These are phyloP conservation scores for Nemapogon koenigi DNA, from an alignment of 2,888 invertebrate species.

Conservation along the genomic window DNA sequence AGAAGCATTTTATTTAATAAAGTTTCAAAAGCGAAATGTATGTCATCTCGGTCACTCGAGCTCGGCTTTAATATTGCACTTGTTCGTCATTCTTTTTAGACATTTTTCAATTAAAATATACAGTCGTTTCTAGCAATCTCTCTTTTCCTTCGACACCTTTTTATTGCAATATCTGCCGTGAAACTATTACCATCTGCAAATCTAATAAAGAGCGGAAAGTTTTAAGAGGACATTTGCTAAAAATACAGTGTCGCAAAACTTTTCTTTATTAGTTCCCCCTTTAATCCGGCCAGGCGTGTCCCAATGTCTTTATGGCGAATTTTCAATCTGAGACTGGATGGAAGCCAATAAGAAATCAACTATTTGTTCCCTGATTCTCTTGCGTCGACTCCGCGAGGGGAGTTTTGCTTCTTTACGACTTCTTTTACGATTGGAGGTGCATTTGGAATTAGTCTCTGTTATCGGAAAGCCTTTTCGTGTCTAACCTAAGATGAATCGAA, in stretches of 20 bases:
- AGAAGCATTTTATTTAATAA: no score
- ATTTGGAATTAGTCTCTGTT: constrained; percentile 58
- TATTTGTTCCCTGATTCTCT: constrained; percentile 58
- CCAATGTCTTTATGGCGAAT: constrained; percentile 64
- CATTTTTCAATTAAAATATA: no score
- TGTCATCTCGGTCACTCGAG: no score
- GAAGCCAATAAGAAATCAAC: constrained; percentile 65
- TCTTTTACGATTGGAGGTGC: constrained; percentile 65
- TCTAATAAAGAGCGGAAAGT: constrained; percentile 54
- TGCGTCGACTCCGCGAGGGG: constrained; percentile 56
- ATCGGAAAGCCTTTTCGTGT: constrained; percentile 57
- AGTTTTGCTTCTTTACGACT: constrained; percentile 59
- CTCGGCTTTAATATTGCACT: no score
- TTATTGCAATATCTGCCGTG: no score
- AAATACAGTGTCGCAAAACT: constrained; percentile 64
- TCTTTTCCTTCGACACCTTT: no score
- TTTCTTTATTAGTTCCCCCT: constrained; percentile 64
- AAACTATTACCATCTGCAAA: constrained; percentile 41
- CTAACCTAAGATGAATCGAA: constrained; percentile 51
- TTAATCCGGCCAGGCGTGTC: constrained; percentile 60
- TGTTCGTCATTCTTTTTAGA: no score
- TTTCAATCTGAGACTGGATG: constrained; percentile 62
- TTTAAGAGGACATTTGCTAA: constrained; percentile 55
- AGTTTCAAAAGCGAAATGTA: no score
- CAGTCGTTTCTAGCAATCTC: no score